These are phyloP conservation scores for Drosophila colorata DNA, from an alignment of 2,888 invertebrate species.

Conservation along the genomic window DNA sequence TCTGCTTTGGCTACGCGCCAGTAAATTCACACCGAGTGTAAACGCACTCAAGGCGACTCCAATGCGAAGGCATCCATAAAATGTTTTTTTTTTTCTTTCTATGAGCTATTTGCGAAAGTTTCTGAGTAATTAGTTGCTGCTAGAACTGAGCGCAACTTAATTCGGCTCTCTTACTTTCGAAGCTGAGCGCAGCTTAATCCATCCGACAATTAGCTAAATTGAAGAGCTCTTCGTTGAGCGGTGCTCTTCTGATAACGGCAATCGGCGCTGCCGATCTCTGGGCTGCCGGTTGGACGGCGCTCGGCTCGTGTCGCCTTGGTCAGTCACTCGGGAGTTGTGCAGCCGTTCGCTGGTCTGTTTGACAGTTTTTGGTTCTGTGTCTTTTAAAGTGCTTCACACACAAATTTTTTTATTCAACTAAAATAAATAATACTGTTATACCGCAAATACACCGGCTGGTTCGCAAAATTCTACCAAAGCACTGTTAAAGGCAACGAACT, in stretches of 20 bases:
- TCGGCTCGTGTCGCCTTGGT: slow-evolving; percentile 34
- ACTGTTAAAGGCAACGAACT: not conserved
- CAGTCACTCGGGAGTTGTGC: slow-evolving; percentile 72
- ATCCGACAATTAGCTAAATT: not conserved
- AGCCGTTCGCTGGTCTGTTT: slow-evolving; percentile 50
- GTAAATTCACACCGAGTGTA: slow-evolving; percentile 26
- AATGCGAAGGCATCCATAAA: not conserved
- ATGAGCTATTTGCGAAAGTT: not conserved
- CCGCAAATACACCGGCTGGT: slow-evolving; percentile 16
- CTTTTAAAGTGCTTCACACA: slow-evolving; percentile 5
- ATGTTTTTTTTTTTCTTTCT: slow-evolving; percentile 8
- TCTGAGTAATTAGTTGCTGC: not conserved
- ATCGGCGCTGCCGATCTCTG: slow-evolving; percentile 37
- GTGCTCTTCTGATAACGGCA: slow-evolving; percentile 50
- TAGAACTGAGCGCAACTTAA: slow-evolving; percentile 3
- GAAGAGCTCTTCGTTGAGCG: not conserved
- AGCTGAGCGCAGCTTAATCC: slow-evolving; percentile 9
- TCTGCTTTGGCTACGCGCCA: slow-evolving; percentile 33
- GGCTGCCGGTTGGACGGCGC: slow-evolving; percentile 22
- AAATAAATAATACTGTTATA: slow-evolving; percentile 4
- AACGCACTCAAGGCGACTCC: not conserved
- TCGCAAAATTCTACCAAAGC: slow-evolving; percentile 14
- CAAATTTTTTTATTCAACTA: slow-evolving; percentile 5
- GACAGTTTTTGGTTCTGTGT: slow-evolving; percentile 10
- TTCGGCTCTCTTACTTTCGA: slow-evolving; percentile 4